Conservation (phyloP, 2,113 vertebrate genomes). For the Sula dactylatra region DNA sequence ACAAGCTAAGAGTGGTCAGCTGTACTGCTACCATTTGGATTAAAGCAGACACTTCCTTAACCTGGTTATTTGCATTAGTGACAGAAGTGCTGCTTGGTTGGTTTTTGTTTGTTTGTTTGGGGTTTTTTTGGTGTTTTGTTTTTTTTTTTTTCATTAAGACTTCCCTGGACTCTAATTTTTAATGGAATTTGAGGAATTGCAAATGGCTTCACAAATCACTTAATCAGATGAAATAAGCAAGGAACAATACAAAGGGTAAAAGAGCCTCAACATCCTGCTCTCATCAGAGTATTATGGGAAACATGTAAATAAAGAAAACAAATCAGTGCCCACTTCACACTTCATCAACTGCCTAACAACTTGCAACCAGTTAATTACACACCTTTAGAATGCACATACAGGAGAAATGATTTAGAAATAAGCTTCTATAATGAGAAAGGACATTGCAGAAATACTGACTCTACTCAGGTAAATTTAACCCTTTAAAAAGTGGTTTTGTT, state of each 20-base stretch:
- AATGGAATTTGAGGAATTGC: slow-evolving; percentile 66
- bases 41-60: background rate
- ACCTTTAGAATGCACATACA: slow-evolving; percentile 64
- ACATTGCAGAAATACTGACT: background rate
- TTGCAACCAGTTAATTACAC: slow-evolving; percentile 71
- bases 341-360: slow-evolving; percentile 74
- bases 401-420: slow-evolving; percentile 63
- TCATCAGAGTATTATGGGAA: slow-evolving; percentile 54
- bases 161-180: slow-evolving; percentile 33
- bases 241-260: slow-evolving; percentile 42
- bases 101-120: no score
- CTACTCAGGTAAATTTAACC: background rate
- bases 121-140: background rate
- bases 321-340: slow-evolving; percentile 68
- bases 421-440: slow-evolving; percentile 2
- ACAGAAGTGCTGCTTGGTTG: background rate
- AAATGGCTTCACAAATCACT: slow-evolving; percentile 66
- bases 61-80: background rate
- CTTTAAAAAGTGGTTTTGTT: background rate
- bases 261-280: background rate
- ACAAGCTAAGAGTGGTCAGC: background rate
- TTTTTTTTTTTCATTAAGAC: background rate
- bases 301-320: slow-evolving; percentile 74
- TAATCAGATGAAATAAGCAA: slow-evolving; percentile 57
- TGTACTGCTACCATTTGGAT: background rate